Percentiles rank a stretch among this genome's conserved stretches.
These are phyloP conservation scores for Bovichtus diacanthus DNA, from an alignment of 2,797 vertebrate species.

Conservation along the genomic window DNA sequence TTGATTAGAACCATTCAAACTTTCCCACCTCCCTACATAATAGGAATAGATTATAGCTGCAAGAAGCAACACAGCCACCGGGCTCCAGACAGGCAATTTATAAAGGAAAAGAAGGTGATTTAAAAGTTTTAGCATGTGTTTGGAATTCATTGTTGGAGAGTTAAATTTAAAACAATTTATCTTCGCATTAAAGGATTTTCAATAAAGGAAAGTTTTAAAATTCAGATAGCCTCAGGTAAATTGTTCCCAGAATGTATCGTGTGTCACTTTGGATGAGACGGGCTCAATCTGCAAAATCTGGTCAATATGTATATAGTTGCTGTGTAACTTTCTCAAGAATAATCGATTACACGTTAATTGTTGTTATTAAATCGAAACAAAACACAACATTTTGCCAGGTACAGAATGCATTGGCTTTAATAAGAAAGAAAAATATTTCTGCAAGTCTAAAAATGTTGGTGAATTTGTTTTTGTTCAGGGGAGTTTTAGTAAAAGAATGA, in stretches of 20 bases:
- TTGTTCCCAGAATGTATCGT: conserved; percentile 36
- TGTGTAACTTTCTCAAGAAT: conserved; percentile 29
- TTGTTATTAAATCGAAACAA: conserved; percentile 24
- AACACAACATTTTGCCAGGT: conserved; percentile 4
- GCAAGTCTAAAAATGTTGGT: background rate
- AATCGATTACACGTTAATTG: background rate
- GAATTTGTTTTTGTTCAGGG: background rate
- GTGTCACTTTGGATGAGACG: conserved; percentile 21
- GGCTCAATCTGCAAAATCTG: conserved; percentile 13
- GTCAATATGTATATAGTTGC: conserved; percentile 28
- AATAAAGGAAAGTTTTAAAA: conserved; percentile 51
- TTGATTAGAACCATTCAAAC: conserved; percentile 69
- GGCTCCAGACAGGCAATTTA: conserved; percentile 48
- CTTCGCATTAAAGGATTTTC: conserved; percentile 46
- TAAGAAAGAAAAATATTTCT: background rate
- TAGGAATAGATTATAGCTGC: conserved; percentile 61
- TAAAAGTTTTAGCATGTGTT: conserved; percentile 57
- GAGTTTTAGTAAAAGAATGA: background rate
- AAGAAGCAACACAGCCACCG: conserved; percentile 39
- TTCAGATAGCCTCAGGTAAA: conserved; percentile 43
- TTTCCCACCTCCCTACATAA: conserved; percentile 52
- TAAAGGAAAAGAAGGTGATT: conserved; percentile 50
- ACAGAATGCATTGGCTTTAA: background rate
- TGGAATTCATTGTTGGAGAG: conserved; percentile 35
- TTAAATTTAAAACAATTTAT: conserved; percentile 55